Base-by-base conservation (phyloP, 37 sponge, comb jelly and placozoan genomes). In the Hormiphora californensis region DNA sequence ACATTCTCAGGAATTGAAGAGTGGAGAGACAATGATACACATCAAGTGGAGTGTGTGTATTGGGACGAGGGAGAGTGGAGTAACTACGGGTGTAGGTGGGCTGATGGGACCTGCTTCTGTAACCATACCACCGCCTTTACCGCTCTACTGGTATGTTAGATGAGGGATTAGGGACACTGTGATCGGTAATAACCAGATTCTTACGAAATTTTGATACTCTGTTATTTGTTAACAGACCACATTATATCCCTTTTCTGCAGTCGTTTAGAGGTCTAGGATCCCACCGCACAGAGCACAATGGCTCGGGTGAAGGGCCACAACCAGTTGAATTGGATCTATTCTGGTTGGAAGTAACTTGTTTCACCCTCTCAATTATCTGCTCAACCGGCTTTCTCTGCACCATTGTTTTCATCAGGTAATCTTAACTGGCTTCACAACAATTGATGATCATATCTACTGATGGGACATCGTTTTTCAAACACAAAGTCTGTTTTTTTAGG, bases 111-210 rank as follows among this genome's bases (percentile, higher is more conserved):
- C 25, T 73, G 81, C 46, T 41, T 17, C 46, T 73, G 81, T 30
- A 73, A 73, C 35, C 81, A 73, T 41, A 46, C 81, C 41, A 73
- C 81, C 5, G 46, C 81, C 9, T 73, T 73, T 41, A 73, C 81
- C 21, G 40, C 81, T 36, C 40, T 73, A 1, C 81, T 73, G 81
- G 81, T 73, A 41, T 32, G 22, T 22, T n/a, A n/a, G n/a, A n/a
- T n/a, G n/a, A n/a, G n/a, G n/a, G n/a, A n/a, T n/a, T n/a, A n/a
- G n/a, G n/a, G n/a, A n/a, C n/a, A n/a, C n/a, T n/a, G n/a, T n/a
- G n/a, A n/a, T n/a, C n/a, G n/a, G n/a, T n/a, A n/a, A n/a, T n/a
- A n/a, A n/a, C n/a, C n/a, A n/a, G n/a, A n/a, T n/a, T n/a, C n/a
- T n/a, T n/a, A n/a, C n/a, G n/a, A n/a, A n/a, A n/a, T n/a, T n/a